Evolutionary conservation across 2,113 vertebrate species (phyloP).

Genomic region (Clupea harengus): DNA sequence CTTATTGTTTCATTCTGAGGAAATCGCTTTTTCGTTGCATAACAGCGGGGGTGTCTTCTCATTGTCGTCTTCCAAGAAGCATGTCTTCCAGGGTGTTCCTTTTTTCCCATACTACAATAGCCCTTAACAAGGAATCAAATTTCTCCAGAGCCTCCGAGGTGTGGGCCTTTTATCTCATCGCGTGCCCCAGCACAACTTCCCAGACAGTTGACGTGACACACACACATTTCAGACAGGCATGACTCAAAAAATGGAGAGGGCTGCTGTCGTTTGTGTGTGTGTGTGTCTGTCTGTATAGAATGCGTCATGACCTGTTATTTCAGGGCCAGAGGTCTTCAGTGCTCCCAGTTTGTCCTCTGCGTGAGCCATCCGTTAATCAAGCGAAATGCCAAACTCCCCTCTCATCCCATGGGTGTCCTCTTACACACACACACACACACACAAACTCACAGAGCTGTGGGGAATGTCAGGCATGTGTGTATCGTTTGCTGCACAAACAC

Average conservation of each 20-base stretch:
- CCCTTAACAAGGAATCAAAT: background rate
- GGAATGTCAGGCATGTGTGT: background rate
- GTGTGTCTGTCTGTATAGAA: background rate
- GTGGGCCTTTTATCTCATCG: background rate
- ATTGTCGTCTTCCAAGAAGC: background rate
- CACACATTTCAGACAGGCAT: background rate
- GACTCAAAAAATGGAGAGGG: background rate
- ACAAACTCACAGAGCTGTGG: background rate
- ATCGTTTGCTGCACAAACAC: background rate
- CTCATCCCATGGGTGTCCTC: background rate
- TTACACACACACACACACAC: background rate
- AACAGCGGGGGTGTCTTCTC: background rate
- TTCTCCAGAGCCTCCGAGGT: background rate
- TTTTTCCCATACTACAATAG: background rate
- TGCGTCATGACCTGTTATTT: background rate
- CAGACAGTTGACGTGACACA: constrained; percentile 15
- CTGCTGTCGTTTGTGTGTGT: background rate
- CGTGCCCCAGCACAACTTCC: background rate
- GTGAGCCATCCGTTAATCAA: background rate
- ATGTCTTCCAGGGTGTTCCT: background rate
- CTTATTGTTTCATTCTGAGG: background rate
- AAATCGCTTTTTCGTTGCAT: background rate
- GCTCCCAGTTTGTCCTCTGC: background rate
- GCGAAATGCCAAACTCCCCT: background rate
- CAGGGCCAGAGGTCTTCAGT: background rate